Evolutionary conservation across 2,113 vertebrate genomes (phyloP), one percentile per base, ranked within the genome.

Genomic region (Platichthys stellatus): DNA sequence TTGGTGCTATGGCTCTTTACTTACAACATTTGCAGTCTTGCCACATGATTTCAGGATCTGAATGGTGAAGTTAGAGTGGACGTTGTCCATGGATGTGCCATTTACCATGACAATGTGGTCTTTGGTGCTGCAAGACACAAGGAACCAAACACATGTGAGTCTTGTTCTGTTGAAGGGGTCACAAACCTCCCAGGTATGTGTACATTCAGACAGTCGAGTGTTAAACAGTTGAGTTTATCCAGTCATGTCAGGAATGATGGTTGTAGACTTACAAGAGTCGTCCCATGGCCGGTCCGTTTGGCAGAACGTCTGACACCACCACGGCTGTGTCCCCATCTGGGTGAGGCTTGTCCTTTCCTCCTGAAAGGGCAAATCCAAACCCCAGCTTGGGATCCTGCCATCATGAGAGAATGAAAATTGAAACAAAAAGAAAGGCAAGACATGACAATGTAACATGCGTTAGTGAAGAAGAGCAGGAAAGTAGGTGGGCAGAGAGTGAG

Each of bases 21-120:
- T 97, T 85, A 99, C 98, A 0, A 99, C 87, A 79, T 97, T 97
- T 58, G 94, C 97, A 0, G 89, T 71, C 86, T 95, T 97, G 70
- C 95, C 90, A 0, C 97, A 97, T 24, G 92, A 87, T 91, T 97
- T 98, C 26, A 99, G 95, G 0, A 92, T 94, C 88, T 98, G 97
- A 76, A 99, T 97, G 49, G 96, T 97, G 0, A 93, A 95, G 13
- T 95, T 92, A 0, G 97, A 97, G 0, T 90, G 85, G 64, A 95
- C 94, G 0, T 94, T 98, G 15, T 98, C 96, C 97, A 99, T 95
- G 6, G 96, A 95, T 53, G 95, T 92, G 3, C 97, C 98, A 0
- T 99, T 99, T 68, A 99, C 98, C 98, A 99, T 99, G 76, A 96
- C 96, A 0, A 99, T 95, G 10, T 94, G 96, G 89, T 99, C 98